Percentiles rank a stretch among this genome's conserved stretches.
Conservation (phyloP, 2,797 vertebrate genomes). For the Streptopelia turtur region DNA sequence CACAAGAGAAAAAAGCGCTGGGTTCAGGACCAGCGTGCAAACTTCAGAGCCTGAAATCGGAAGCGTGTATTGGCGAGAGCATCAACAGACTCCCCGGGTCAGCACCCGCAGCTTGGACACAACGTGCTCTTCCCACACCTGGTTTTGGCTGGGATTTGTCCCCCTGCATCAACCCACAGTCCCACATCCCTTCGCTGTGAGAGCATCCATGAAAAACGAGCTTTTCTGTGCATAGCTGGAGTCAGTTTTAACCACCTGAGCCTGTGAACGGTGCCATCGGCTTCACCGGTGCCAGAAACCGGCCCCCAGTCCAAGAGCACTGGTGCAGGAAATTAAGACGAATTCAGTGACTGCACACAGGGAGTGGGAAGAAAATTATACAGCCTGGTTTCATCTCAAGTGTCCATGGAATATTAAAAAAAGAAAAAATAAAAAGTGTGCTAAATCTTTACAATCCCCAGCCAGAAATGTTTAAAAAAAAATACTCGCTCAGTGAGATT, state of each 20-base stretch:
- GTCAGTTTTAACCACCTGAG: neutral
- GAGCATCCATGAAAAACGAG: neutral
- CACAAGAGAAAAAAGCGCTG: neutral
- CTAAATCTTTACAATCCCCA: neutral
- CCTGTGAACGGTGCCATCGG: neutral
- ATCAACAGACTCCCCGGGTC: neutral
- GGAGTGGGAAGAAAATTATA: neutral
- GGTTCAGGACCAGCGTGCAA: neutral
- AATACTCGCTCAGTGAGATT: neutral
- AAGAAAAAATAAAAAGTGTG: neutral
- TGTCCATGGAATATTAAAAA: neutral
- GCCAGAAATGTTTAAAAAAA: neutral
- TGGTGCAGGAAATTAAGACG: slow-evolving; percentile 40
- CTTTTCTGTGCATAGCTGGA: neutral
- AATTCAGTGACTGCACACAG: neutral
- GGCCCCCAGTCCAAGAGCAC: neutral
- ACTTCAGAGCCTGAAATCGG: neutral
- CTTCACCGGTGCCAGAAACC: neutral
- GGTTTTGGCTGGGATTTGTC: neutral
- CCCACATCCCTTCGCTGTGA: neutral
- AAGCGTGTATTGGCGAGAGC: neutral
- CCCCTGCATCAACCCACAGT: neutral
- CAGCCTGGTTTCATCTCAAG: neutral
- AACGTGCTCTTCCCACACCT: accelerated
- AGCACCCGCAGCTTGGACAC: neutral